Evolutionary conservation across 2,113 vertebrate species (phyloP), one percentile per base, ranked within the genome.

Genomic region (Lepisosteus oculatus): DNA sequence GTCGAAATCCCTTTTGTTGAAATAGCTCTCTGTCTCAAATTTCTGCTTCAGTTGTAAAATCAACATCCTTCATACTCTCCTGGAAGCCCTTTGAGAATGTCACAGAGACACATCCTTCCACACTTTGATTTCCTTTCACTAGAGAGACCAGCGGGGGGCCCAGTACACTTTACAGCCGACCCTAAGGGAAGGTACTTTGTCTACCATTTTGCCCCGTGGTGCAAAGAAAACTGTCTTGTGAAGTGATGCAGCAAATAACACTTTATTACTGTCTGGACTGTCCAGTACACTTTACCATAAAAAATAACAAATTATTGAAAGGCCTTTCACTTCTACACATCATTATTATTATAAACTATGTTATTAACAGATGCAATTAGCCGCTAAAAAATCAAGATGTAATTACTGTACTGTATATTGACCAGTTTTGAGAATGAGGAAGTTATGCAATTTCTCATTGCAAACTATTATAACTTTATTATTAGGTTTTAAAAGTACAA

Each of bases 41-140:
- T 59, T 59, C 56, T 59, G 56, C 56, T 59, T 59, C 11, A 59
- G 56, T 59, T 11, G 56, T n/a, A 59, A 59, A 59, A 59, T 51
- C 47, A 8, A 59, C n/a, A 59, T 59, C 56, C 56, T 59, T 59
- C 56, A 59, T 59, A 59, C 56, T 59, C 1, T 51, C 47, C 47
- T 51, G 47, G 47, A 51, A 51, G 56, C 12, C n/a, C n/a, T 59
- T 51, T 51, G 56, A 59, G 56, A 59, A n/a, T 59, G 56, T 59
- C 56, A 59, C 56, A 59, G 3, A 59, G 56, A 59, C 4, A 13
- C n/a, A n/a, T 59, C 56, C 13, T 12, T 12, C 13, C 56, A 4
- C 11, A 59, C 11, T 59, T 59, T 59, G 56, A 59, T 59, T 59
- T 59, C 56, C 56, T 11, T 59, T 59, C 56, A 59, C 7, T n/a